These are phyloP conservation scores for Keiferia lycopersicella DNA, from an alignment of 2,888 invertebrate genomes.

Conservation along the genomic window DNA sequence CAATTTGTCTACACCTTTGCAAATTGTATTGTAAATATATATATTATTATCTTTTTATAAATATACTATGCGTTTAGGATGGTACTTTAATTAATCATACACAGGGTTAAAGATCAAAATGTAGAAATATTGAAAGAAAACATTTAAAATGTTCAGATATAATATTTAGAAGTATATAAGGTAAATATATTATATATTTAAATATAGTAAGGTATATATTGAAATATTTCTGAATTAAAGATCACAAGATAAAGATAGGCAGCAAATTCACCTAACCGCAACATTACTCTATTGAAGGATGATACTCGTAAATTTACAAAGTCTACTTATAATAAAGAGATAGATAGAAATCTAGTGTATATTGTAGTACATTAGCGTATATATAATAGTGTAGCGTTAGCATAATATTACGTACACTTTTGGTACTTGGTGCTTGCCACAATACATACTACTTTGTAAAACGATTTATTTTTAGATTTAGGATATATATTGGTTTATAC, in stretches of 20 bases:
- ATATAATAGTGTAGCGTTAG: conserved; percentile 53
- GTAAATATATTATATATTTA: no score
- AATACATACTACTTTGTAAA: conserved; percentile 51
- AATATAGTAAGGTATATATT: no score
- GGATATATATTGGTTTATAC: conserved; percentile 42
- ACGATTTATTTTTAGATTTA: no score
- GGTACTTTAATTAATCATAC: neutral
- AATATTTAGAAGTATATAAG: conserved; percentile 19
- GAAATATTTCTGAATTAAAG: conserved; percentile 19
- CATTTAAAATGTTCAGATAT: neutral
- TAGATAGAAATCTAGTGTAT: conserved; percentile 75
- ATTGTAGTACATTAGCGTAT: conserved; percentile 58
- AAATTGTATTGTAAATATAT: conserved; percentile 1
- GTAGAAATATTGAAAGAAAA: conserved; percentile 16
- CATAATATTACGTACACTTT: conserved; percentile 53
- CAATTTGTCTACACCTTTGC: conserved; percentile 19
- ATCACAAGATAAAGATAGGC: conserved; percentile 22
- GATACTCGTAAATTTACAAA: conserved; percentile 73
- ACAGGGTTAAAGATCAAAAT: conserved; percentile 16
- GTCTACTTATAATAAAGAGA: conserved; percentile 72
- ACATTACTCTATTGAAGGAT: conserved; percentile 63
- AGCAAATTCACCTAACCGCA: conserved; percentile 32
- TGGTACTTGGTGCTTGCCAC: conserved; percentile 68
- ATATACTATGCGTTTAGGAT: conserved; percentile 15
- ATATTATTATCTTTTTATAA: neutral